phyloP scores from a whole-genome alignment of 2,113 vertebrate genomes.

The Pseudorasbora parva region DNA sequence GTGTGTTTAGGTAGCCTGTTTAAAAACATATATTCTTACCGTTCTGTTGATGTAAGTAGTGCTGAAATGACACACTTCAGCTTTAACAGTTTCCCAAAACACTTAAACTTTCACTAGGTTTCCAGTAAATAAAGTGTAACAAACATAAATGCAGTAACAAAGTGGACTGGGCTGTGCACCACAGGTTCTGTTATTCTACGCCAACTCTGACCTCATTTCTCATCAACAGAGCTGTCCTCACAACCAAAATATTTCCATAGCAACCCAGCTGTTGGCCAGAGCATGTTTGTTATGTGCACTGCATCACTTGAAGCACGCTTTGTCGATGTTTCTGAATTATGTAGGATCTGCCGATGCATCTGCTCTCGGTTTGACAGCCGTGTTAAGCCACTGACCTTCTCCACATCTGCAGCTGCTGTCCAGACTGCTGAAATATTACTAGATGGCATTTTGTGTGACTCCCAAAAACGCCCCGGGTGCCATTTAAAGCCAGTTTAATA shows the following conservation, averaged over 20 bases:
- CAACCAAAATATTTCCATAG: conserved; percentile 59
- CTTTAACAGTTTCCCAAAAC: neutral
- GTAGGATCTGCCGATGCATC: conserved; percentile 35
- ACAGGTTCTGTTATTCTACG: conserved; percentile 23
- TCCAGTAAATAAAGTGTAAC: conserved; percentile 5
- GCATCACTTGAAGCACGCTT: conserved; percentile 35
- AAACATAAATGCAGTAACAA: conserved; percentile 30
- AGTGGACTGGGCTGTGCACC: neutral
- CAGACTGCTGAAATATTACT: neutral
- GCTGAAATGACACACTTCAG: neutral
- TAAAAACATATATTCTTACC: neutral
- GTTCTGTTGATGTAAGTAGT: neutral
- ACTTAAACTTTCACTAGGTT: neutral
- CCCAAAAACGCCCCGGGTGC: neutral
- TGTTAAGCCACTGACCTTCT: conserved; percentile 34
- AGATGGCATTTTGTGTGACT: neutral
- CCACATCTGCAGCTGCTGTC: conserved; percentile 10
- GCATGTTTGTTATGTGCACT: conserved; percentile 51
- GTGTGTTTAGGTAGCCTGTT: neutral
- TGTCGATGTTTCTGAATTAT: conserved; percentile 35
- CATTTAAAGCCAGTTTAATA: conserved; percentile 7
- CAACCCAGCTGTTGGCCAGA: conserved; percentile 52
- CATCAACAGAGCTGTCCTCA: conserved; percentile 46
- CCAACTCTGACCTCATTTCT: conserved; percentile 45
- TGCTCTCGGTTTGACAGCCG: conserved; percentile 19